phyloP scores from a whole-genome alignment of 2,888 invertebrate species.

The Acronicta psi region DNA sequence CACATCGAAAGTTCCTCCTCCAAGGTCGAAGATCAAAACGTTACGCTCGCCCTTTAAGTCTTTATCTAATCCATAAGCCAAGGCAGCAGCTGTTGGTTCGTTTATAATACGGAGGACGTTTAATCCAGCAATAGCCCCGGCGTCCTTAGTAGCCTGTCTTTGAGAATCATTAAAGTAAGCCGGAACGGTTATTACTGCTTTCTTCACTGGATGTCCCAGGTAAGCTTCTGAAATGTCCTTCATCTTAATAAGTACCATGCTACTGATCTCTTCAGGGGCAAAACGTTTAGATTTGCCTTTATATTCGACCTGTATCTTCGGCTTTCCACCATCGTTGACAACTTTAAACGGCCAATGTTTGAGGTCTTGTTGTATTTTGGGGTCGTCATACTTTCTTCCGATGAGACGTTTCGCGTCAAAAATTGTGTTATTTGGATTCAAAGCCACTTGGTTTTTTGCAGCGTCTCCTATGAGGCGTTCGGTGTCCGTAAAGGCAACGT shows the following conservation, averaged over 20 bases:
- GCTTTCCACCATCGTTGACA: conserved; percentile 90
- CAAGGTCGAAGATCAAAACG: conserved; percentile 91
- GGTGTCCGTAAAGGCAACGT: conserved; percentile 92
- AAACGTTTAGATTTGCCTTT: conserved; percentile 90
- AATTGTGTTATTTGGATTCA: conserved; percentile 93
- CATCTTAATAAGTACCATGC: conserved; percentile 90
- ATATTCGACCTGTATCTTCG: conserved; percentile 91
- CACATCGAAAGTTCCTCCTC: conserved; percentile 93
- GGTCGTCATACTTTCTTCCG: conserved; percentile 93
- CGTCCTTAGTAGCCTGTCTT: conserved; percentile 94
- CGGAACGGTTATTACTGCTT: conserved; percentile 94
- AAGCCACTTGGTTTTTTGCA: conserved; percentile 91
- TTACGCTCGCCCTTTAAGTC: conserved; percentile 90
- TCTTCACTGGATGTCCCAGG: conserved; percentile 90
- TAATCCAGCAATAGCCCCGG: conserved; percentile 92
- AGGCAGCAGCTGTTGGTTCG: conserved; percentile 94
- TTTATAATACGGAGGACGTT: conserved; percentile 95
- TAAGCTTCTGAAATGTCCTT: conserved; percentile 92
- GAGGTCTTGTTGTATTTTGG: conserved; percentile 93
- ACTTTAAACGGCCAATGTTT: conserved; percentile 95
- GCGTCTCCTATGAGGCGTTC: conserved; percentile 91
- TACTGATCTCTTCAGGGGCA: conserved; percentile 92
- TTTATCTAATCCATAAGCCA: conserved; percentile 92
- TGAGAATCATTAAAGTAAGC: conserved; percentile 94
- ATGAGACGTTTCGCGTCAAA: conserved; percentile 95